Conservation (phyloP, 2,797 vertebrate species). For the Danionella dracula region DNA sequence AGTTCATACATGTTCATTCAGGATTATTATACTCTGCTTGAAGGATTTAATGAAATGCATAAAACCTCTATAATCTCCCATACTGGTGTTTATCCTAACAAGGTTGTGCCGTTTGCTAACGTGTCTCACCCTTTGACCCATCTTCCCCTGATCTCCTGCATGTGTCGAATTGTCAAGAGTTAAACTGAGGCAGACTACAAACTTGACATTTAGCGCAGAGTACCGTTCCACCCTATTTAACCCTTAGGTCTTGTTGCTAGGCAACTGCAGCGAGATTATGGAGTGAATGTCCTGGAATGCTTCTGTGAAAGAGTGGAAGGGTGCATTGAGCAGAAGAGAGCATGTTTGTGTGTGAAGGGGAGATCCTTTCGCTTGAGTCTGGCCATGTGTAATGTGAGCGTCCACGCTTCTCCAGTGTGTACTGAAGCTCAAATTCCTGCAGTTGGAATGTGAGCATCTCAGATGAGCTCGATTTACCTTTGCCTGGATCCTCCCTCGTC, state of each 20-base stretch:
- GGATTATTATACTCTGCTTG: too few relatives aligned
- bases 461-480: not conserved
- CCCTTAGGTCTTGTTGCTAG: slow-evolving; percentile 67
- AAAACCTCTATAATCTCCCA: too few relatives aligned
- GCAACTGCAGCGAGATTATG: slow-evolving; percentile 67
- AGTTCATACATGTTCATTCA: too few relatives aligned
- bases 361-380: not conserved
- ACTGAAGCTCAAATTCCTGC: not conserved
- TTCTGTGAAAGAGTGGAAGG: slow-evolving; percentile 12
- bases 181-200: not conserved
- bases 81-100: too few relatives aligned
- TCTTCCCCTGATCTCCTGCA: not conserved
- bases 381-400: not conserved
- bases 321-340: not conserved
- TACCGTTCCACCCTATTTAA: slow-evolving; percentile 37
- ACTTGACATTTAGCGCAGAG: slow-evolving; percentile 45
- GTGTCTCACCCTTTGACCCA: not conserved
- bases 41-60: too few relatives aligned
- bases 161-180: not conserved
- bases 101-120: not conserved
- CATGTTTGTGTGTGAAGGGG: not conserved
- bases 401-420: not conserved
- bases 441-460: not conserved
- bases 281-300: slow-evolving; percentile 58
- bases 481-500: not conserved